Base-by-base conservation (phyloP, 2,113 vertebrate species). In the Noturus placidus region DNA sequence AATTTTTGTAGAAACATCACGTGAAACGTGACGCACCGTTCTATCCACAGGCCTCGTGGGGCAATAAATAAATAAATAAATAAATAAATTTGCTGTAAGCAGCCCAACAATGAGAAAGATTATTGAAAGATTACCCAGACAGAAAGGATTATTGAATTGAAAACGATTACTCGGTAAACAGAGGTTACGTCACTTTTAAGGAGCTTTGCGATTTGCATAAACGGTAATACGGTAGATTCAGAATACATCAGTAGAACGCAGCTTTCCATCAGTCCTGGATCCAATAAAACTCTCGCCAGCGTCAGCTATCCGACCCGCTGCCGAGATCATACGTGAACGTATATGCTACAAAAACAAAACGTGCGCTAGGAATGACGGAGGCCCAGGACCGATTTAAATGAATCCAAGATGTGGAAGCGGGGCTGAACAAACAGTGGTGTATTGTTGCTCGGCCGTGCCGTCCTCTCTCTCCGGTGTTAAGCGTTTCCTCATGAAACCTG, bases 391-490 rank as follows among this genome's bases (percentile, higher is more conserved):
- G 61, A 87, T 69, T 87, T 86, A 79, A 90, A 91, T 91, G 74
- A 89, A 83, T 90, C 78, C 88, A 88, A 90, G 88, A 90, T 89
- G 89, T 91, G 87, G 63, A 88, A 82, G 50, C 25, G 30, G 61
- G 54, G 76, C 79, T 46, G 84, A 82, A 59, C 83, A 91, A 87
- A 90, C 90, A 91, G 85, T 87, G 79, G 85, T 59, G 89, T 50
- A 91, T 87, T 91, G 91, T 90, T 90, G 78, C 87, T 35, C 72
- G 74, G 15, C 70, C 56, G 11, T 54, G 57, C 82, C 83, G 61
- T 81, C 70, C 65, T 76, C 22, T 65, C 56, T 84, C 54, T 80
- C 77, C 30, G 56, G 59, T 70, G 76, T 89, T 88, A 52, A 84
- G 86, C 77, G 85, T 76, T 85, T 87, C 88, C 52, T 85, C 81